Evolutionary conservation across 2,888 invertebrate genomes (phyloP).

Genomic region (Lepidochrysops patricia): DNA sequence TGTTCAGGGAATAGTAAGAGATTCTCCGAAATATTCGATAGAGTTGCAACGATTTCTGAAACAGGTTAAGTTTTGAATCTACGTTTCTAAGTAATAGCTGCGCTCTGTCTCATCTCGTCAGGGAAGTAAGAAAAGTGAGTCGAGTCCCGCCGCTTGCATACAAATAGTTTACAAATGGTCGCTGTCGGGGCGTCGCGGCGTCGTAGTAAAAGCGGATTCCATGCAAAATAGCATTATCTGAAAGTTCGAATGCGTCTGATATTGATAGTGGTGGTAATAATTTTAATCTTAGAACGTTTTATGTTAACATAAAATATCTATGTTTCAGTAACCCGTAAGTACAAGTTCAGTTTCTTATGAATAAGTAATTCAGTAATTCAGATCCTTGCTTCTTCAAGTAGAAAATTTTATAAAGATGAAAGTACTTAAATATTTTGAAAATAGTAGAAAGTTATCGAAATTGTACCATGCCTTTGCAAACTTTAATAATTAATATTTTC

Average conservation of each 20-base stretch:
- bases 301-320: background rate
- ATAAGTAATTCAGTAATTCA: too few relatives aligned
- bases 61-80: constrained; percentile 45
- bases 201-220: constrained; percentile 19
- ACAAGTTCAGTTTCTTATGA: too few relatives aligned
- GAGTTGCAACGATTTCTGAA: background rate
- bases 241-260: constrained; percentile 3
- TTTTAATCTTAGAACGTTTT: constrained; percentile 9
- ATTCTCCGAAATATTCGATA: background rate
- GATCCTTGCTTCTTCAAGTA: too few relatives aligned
- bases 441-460: too few relatives aligned
- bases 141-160: constrained; percentile 61
- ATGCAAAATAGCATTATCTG: constrained; percentile 10
- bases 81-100: constrained; percentile 17
- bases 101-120: constrained; percentile 44
- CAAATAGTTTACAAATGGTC: constrained; percentile 75
- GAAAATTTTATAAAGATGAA: too few relatives aligned
- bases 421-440: too few relatives aligned
- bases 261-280: constrained; percentile 9
- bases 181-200: constrained; percentile 40
- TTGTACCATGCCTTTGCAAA: too few relatives aligned
- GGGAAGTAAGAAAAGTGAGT: constrained; percentile 69
- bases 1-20: too few relatives aligned
- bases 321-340: background rate
- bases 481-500: background rate